Base-by-base conservation (phyloP, 2,797 vertebrate species). In the Rhincodon typus region DNA sequence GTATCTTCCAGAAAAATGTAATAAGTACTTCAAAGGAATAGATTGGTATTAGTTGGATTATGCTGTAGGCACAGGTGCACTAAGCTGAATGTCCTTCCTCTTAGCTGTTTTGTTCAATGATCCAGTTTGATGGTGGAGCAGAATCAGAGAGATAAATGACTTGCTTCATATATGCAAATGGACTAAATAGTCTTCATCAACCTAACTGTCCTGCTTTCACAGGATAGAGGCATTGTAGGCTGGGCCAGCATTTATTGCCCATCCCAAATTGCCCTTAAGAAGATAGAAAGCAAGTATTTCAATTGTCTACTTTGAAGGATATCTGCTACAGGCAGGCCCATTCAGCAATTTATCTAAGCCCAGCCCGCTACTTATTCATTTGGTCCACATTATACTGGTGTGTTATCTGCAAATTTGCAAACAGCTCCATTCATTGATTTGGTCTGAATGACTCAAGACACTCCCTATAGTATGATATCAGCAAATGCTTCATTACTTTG, bases 391-490 rank as follows among this genome's bases (percentile, higher is more conserved):
- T 93, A 42, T n/a, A 42, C 21, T 42, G 25, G 21, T 0, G 25
- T 93, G 62, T 93, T 69, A 69, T 93, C 21, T 93, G 66, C n/a
- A 93, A 69, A 93, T 38, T 23, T 93, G 62, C 90, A 93, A 93
- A 42, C 69, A 38, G 62, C 13, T 42, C 66, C n/a, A 69, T 93
- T 69, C 21, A 42, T 93, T 21, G 62, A 25, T 12, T 93, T 10
- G 57, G 4, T 69, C 90, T 62, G 4, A 25, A 67, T 93, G n/a
- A 93, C 69, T 93, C 42, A 93, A 69, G 62, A 67, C 62, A 67
- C 67, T 38, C 67, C 38, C 62, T 7, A 10, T 34, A 38, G 57
- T 17, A 12, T 91, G 57, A 67, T 69, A 42, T 69, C 66, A 42
- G 62, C n/a, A 25, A 7, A 42, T 69, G 7, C 42, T 66, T 93